These are phyloP conservation scores for Drosophila busckii DNA, from an alignment of 1,140 invertebrate species.

Conservation along the genomic window DNA sequence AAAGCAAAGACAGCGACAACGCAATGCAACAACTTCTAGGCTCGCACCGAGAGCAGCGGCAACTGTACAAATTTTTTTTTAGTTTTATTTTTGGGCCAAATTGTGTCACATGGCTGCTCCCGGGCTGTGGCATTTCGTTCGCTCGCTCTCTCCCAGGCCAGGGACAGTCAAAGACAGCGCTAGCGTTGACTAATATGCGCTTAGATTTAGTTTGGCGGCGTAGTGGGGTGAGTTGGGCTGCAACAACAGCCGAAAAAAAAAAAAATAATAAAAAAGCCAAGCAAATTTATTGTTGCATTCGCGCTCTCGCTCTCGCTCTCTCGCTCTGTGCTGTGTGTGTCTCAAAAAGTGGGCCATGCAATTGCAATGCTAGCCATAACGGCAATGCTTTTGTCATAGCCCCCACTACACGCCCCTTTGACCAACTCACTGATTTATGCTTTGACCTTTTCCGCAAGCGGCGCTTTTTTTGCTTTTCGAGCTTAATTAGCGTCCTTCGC, in stretches of 20 bases:
- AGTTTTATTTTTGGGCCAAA: too few relatives aligned
- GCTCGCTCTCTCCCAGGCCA: constrained; percentile 46
- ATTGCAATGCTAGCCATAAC: constrained; percentile 46
- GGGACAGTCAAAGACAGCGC: constrained; percentile 51
- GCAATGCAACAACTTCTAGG: constrained; percentile 1
- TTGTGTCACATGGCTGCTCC: constrained; percentile 36
- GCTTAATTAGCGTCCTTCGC: constrained; percentile 63
- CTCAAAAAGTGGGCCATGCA: constrained; percentile 55
- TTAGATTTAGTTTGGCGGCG: constrained; percentile 40
- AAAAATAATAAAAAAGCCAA: constrained; percentile 8
- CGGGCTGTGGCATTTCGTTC: too few relatives aligned
- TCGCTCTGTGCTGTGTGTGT: too few relatives aligned
- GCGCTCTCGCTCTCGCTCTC: background rate
- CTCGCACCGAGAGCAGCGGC: constrained; percentile 7
- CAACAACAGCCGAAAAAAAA: too few relatives aligned
- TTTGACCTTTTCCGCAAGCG: constrained; percentile 72
- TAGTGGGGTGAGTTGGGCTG: too few relatives aligned
- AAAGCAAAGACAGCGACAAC: background rate
- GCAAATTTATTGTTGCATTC: constrained; percentile 37
- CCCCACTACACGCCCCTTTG: background rate
- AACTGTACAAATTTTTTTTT: too few relatives aligned
- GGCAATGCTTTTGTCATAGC: background rate
- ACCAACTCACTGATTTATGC: constrained; percentile 54
- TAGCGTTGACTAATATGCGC: constrained; percentile 54
- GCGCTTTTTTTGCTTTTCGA: constrained; percentile 45